These are phyloP conservation scores for Nestor notabilis DNA, from an alignment of 2,113 vertebrate species.

Conservation along the genomic window DNA sequence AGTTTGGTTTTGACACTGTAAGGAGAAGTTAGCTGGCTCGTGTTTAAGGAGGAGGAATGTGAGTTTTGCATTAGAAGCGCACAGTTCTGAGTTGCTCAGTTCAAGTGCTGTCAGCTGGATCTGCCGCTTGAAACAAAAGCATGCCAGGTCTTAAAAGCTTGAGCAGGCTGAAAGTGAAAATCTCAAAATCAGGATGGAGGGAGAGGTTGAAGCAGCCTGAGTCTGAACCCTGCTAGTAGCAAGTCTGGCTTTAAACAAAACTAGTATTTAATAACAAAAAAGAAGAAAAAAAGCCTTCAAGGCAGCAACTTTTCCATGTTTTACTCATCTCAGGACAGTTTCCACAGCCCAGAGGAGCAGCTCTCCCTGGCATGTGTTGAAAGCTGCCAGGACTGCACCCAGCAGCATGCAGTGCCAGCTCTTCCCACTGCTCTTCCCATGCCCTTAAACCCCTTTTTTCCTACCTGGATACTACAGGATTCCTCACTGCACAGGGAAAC, in stretches of 20 bases:
- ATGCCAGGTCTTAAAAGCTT: background rate
- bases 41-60: background rate
- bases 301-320: background rate
- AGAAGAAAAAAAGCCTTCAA: background rate
- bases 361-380: background rate
- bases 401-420: rapidly evolving
- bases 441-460: background rate
- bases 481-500: rapidly evolving
- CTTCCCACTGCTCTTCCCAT: background rate
- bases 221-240: background rate
- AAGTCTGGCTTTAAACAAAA: background rate
- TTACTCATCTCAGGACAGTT: background rate
- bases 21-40: background rate
- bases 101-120: background rate
- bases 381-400: background rate
- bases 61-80: background rate
- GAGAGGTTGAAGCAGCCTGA: background rate
- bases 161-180: background rate
- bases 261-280: background rate
- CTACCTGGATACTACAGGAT: rapidly evolving
- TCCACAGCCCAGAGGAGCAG: background rate
- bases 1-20: background rate
- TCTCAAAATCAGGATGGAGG: background rate
- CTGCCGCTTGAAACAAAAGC: background rate
- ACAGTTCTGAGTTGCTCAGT: background rate